Base-by-base conservation (phyloP, 2,888 invertebrate species). In the Diarsia mendica region DNA sequence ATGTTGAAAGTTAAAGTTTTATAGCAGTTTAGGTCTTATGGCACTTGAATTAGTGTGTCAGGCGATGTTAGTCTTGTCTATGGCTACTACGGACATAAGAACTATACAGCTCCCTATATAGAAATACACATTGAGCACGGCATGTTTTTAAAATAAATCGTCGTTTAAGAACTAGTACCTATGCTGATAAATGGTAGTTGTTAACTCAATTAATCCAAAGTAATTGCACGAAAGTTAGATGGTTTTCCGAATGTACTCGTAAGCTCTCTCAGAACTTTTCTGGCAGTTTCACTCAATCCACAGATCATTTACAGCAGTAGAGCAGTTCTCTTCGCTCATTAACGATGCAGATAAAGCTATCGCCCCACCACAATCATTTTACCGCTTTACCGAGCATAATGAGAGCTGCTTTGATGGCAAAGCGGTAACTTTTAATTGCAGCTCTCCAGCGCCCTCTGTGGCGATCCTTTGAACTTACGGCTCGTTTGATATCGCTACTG, bases 341-440 rank as follows among this genome's bases (percentile, higher is more conserved):
- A 72, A 67, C 65, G 72, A 82, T 80, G 75, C 71, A 79, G 77
- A 84, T 70, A 80, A 67, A 75, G 72, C 74, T 68, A 73, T 75
- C 72, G 48, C 67, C 67, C 70, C 49, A 63, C 75, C 84, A 78
- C 84, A 85, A 88, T 91, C 65, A 83, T 90, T 89, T 88, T 75
- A 88, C 90, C 86, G 89, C 84, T 85, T 89, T 88, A 90, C 91
- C 82, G 89, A 91, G 92, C 94, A 90, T 86, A 88, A 91, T 90
- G 90, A 93, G 85, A 79, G 77, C 79, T 85, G 71, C 93, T 93
- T 94, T 93, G 92, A 92, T 86, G 86, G 79, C 73, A 81, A 88
- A 84, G 85, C 89, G 87, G 89, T 89, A 93, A 94, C 91, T 94
- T 95, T 93, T 94, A 94, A 95, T 95, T 94, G 94, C 88, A 82